Conservation (phyloP, 2,113 vertebrate species). For the Macroglossus sobrinus region DNA sequence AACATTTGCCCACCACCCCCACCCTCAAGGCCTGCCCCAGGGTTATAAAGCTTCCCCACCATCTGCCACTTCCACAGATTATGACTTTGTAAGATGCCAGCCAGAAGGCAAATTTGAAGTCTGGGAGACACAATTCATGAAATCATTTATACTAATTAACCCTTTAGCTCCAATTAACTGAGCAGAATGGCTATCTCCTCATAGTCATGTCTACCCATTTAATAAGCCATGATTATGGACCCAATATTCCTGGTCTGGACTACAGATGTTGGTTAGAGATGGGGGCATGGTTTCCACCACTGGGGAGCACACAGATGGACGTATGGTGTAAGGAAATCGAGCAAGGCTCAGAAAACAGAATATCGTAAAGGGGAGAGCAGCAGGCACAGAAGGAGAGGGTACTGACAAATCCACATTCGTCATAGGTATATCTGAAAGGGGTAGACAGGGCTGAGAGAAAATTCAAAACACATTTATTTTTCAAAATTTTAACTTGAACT, state of each 20-base stretch:
- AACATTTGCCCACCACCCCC: not conserved
- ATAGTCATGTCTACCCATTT: not conserved
- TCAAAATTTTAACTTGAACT: not conserved
- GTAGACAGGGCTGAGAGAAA: not conserved
- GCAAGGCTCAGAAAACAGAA: not conserved
- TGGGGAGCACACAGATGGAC: not conserved
- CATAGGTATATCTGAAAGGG: not conserved
- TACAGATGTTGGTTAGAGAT: not conserved
- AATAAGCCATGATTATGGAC: not conserved
- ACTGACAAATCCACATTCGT: not conserved
- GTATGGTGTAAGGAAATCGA: not conserved
- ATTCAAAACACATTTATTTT: not conserved
- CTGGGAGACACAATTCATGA: constrained; percentile 47
- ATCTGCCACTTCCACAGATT: constrained; percentile 66
- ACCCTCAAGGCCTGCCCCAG: not conserved
- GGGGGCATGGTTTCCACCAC: not conserved
- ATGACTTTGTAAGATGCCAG: constrained; percentile 26
- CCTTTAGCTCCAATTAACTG: constrained; percentile 67
- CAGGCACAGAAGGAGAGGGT: not conserved
- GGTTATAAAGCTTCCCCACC: constrained; percentile 34
- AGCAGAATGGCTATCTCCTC: constrained; percentile 20
- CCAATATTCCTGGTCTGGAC: not conserved
- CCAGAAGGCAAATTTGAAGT: constrained; percentile 68
- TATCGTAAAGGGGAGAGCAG: not conserved
- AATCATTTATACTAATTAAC: constrained; percentile 64